Evolutionary conservation across 2,797 vertebrate genomes (phyloP), one percentile per base, ranked within the genome.

Genomic region (Falco novaeseelandiae): DNA sequence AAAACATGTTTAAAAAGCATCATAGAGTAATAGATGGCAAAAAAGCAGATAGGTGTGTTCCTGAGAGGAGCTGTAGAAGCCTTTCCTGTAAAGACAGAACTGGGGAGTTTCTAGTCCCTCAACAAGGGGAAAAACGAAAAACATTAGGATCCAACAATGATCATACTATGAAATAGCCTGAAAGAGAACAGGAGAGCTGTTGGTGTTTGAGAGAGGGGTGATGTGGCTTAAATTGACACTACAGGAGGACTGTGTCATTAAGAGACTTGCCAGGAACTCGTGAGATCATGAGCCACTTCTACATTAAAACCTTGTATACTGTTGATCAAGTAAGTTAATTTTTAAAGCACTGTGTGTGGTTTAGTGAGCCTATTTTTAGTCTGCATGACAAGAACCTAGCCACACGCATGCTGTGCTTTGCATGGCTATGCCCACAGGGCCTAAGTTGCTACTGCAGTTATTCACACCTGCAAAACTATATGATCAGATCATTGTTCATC

Each of bases 181-280:
- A 85, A 40, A 84, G 52, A 71, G 30, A 77, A 55, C 0, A 76
- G 74, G 32, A 73, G 42, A 52, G 38, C 62, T 84, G 23, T 10
- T 71, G 61, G 38, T 89, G 25, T 89, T 87, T 74, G 30, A 54
- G 57, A 59, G 66, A 69, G 32, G 23, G 27, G 29, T 67, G 77
- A 30, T 40, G 19, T 36, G 40, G 26, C 49, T 78, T 82, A 51
- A 49, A 70, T 51, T 81, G 59, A 62, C 14, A 29, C 19, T 62
- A 49, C 25, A 36, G 32, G 26, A 67, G 42, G 51, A 52, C 14
- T 6, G 4, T 90, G 40, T 76, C 29, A 59, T 73, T 57, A 49
- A 61, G 49, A 46, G 0, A 0, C 4, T 6, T 72, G 55, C 20
- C 51, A 55, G 42, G 15, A 82, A 70, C 52, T 57, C 0, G 0